phyloP scores from a whole-genome alignment of 2,113 vertebrate species.

The Xiphophorus couchianus region DNA sequence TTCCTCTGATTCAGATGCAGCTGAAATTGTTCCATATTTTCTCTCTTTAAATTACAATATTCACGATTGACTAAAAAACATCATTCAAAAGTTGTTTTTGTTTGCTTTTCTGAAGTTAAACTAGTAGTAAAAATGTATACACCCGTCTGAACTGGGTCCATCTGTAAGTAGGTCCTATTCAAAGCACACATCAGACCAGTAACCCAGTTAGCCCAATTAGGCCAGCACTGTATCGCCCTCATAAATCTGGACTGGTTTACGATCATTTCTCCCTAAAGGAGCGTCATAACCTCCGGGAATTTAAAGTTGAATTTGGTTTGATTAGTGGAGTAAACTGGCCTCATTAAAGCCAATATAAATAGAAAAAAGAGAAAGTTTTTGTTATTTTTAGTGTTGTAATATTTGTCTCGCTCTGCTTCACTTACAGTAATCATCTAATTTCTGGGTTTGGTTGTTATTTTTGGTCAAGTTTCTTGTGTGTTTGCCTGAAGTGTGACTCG shows the following conservation, averaged over 20 bases:
- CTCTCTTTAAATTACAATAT: too few relatives aligned
- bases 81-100: background rate
- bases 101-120: background rate
- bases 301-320: background rate
- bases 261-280: background rate
- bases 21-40: too few relatives aligned
- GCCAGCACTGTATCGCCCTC: slow-evolving; percentile 7
- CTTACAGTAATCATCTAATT: slow-evolving; percentile 14
- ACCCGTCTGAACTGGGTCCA: background rate
- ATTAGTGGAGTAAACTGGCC: background rate
- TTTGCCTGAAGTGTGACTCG: slow-evolving; percentile 46
- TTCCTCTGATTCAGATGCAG: too few relatives aligned
- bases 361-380: too few relatives aligned
- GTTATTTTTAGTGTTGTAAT: background rate
- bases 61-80: background rate
- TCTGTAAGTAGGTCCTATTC: slow-evolving; percentile 1
- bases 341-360: background rate
- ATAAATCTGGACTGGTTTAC: background rate
- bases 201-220: slow-evolving; percentile 40
- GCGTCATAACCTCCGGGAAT: background rate
- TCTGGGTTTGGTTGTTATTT: slow-evolving; percentile 9
- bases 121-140: slow-evolving; percentile 4
- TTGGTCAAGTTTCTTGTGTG: slow-evolving; percentile 25
- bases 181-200: slow-evolving; percentile 4
- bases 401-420: background rate